Base-by-base conservation (phyloP, 1,140 invertebrate genomes). In the Hypothenemus hampei region DNA sequence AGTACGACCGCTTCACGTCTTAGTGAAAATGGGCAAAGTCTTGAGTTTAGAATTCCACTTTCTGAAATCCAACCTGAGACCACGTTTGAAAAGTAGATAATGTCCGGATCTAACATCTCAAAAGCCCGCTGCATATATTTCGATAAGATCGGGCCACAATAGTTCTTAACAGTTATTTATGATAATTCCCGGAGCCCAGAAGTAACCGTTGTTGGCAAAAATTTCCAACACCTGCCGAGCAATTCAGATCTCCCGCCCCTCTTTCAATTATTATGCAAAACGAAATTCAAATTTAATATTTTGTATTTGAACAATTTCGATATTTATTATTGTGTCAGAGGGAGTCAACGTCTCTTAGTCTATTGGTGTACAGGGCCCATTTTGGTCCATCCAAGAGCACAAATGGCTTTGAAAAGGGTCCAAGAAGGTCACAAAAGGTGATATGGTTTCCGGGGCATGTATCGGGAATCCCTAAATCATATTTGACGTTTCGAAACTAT, bases 141-240 rank as follows among this genome's bases (percentile, higher is more conserved):
- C 47, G 57, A 61, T 61, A 58, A 61, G 53, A 61, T 61, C 60
- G 51, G 43, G 52, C 47, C 37, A 56, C 57, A 61, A 61, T 58
- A 61, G 59, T 60, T 60, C 54, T 54, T 53, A 48, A n/a, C 6
- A n/a, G 26, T 7, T 6, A 29, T 29, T 29, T 29, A 29, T 29
- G 26, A 6, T 29, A 29, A 29, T 29, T 29, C 26, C 6, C n/a
- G n/a, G n/a, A n/a, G n/a, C n/a, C n/a, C n/a, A n/a, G n/a, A n/a
- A n/a, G n/a, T n/a, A n/a, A n/a, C n/a, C n/a, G n/a, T n/a, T n/a
- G n/a, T n/a, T n/a, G n/a, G n/a, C n/a, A n/a, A n/a, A n/a, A n/a
- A n/a, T n/a, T n/a, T n/a, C n/a, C n/a, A n/a, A n/a, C n/a, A n/a
- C n/a, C n/a, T n/a, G n/a, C n/a, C n/a, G n/a, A n/a, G n/a, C n/a